Conservation (phyloP, 2,797 vertebrate species). For the Leptodactylus fallax region DNA sequence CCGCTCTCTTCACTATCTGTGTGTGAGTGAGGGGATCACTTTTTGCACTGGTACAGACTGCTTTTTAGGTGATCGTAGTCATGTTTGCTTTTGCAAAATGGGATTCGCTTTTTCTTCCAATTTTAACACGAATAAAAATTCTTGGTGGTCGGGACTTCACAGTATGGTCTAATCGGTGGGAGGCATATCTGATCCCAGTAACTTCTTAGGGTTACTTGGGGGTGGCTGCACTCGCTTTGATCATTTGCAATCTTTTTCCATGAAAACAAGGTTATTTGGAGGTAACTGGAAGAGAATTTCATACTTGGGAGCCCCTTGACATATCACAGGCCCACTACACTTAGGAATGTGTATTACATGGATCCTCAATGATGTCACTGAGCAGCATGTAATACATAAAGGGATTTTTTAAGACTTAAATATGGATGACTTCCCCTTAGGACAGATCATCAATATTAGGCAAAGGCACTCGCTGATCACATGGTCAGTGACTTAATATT, state of each 20-base stretch:
- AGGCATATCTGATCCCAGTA: not conserved
- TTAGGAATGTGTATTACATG: too few relatives aligned
- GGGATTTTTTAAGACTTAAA: too few relatives aligned
- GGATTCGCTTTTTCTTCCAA: not conserved
- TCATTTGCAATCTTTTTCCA: not conserved
- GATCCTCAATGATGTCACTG: too few relatives aligned
- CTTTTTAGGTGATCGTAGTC: not conserved
- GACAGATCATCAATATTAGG: too few relatives aligned
- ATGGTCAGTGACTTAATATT: too few relatives aligned
- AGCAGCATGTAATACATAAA: too few relatives aligned
- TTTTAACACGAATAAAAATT: not conserved
- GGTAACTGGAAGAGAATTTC: not conserved
- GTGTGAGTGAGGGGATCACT: not conserved
- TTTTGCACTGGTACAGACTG: not conserved
- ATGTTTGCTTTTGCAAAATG: not conserved
- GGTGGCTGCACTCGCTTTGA: not conserved
- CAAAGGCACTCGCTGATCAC: too few relatives aligned
- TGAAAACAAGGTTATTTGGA: not conserved
- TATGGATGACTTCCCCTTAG: too few relatives aligned
- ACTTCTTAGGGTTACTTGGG: not conserved
- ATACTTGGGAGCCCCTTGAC: not conserved
- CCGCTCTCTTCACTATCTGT: not conserved
- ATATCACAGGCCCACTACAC: too few relatives aligned
- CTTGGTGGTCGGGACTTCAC: constrained; percentile 1
- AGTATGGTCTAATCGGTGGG: not conserved